A percentile compares a stretch with the other conserved stretches of the same genome.
Conservation (phyloP, 2,113 vertebrate genomes). For the Gymnocephalus cernua region DNA sequence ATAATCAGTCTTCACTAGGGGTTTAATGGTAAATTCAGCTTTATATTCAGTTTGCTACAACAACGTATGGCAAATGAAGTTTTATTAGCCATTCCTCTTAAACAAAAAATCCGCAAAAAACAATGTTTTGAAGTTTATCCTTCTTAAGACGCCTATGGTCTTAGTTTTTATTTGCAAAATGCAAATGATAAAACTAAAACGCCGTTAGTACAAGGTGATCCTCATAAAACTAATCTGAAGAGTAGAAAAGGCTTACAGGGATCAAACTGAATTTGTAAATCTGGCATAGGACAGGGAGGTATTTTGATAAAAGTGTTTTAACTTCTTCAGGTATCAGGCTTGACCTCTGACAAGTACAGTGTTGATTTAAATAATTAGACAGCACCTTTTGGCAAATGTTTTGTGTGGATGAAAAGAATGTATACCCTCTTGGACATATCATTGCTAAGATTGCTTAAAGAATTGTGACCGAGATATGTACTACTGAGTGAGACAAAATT, state of each 20-base stretch:
- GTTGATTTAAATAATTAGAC: not conserved
- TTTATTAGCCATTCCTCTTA: not conserved
- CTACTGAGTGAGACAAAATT: not conserved
- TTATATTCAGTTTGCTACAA: conserved; percentile 4
- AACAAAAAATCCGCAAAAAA: not conserved
- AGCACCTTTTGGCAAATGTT: not conserved
- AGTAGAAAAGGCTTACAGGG: not conserved
- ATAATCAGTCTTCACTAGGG: not conserved
- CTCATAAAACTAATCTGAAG: not conserved
- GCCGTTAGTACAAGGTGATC: not conserved
- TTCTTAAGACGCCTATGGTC: not conserved
- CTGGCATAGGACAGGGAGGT: not conserved
- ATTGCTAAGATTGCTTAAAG: not conserved
- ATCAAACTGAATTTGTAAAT: conserved; percentile 1
- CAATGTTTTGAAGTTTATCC: conserved; percentile 1
- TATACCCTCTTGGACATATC: not conserved
- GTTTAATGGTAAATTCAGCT: not conserved
- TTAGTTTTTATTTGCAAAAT: not conserved
- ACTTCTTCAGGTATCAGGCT: not conserved
- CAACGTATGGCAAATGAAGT: not conserved
- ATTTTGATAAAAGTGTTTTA: not conserved
- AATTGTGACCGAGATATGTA: not conserved
- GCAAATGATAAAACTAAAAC: conserved; percentile 12
- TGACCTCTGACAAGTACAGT: not conserved
- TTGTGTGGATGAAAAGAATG: not conserved